Evolutionary conservation across 2,113 vertebrate genomes (phyloP), one percentile per base, ranked within the genome.

Genomic region (Seriola aureovittata): DNA sequence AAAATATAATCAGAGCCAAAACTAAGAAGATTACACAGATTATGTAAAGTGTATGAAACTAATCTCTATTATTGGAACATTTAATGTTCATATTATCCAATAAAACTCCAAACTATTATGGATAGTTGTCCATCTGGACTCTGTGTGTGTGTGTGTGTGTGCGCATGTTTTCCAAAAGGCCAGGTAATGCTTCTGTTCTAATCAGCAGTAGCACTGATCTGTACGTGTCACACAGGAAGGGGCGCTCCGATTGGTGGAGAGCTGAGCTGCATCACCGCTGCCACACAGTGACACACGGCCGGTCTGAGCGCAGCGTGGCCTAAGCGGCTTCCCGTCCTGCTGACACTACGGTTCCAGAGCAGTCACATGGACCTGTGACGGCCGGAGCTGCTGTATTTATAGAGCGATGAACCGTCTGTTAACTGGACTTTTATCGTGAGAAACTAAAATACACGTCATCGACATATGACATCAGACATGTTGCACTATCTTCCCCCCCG

Each of bases 261-360:
- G 23, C 64, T 70, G 77, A 84, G 78, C 71, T 79, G 75, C 71
- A 67, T 84, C 67, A 44, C 23, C 23, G 55, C 74, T 38, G 72
- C 29, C 23, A 7, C 58, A 23, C 52, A 66, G 71, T 38, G 50
- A 69, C 75, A 75, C 68, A 55, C 23, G 38, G 79, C 50, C 4
- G 48, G 64, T 85, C 70, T 84, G 59, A 72, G 62, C 13, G 25
- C 79, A 55, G 40, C 16, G 71, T 1, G 48, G 62, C 73, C 52
- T 92, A 92, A 92, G 87, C 88, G 25, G 87, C 85, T 91, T 92
- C 87, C 65, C 79, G 25, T 88, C 75, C 78, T 89, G 89, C 91
- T 92, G 91, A 92, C 87, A 62, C 76, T 23, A 70, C n/a, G 12
- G n/a, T 85, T 92, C 88, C 74, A 70, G 11, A 48, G 16, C 0